Percentiles rank a stretch among this genome's conserved stretches.
Conservation (phyloP, 1,140 invertebrate species). For the Arctopsyche grandis region DNA sequence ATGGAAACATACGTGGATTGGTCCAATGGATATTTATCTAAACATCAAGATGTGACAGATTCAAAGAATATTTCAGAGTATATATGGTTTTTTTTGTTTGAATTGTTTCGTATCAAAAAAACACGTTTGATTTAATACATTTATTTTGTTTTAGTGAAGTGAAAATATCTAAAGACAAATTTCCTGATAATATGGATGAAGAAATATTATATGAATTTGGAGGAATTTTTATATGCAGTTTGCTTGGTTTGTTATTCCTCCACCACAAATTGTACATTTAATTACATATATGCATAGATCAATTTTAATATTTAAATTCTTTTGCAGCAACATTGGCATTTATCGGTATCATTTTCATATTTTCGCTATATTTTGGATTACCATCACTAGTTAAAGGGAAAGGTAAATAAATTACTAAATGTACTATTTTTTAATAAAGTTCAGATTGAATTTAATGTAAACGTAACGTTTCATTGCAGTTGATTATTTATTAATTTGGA, state of each 20-base stretch:
- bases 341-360: constrained; percentile 7
- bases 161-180: background rate
- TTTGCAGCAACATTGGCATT: constrained; percentile 20
- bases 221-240: background rate
- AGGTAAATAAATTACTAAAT: constrained; percentile 1
- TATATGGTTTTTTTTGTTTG: background rate
- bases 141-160: background rate
- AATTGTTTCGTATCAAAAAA: no score
- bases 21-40: constrained; percentile 16
- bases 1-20: constrained; percentile 32
- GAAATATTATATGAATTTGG: constrained; percentile 19
- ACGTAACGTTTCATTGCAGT: constrained; percentile 21
- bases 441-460: background rate
- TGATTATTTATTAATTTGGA: constrained; percentile 31
- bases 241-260: background rate
- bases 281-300: background rate
- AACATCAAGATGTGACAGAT: background rate
- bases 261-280: background rate
- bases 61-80: background rate
- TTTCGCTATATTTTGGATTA: constrained; percentile 10
- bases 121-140: background rate
- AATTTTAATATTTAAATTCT: background rate
- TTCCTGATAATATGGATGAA: constrained; percentile 18
- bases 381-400: background rate
- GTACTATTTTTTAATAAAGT: background rate